Conservation (phyloP, 1,140 invertebrate genomes). For the Psix sp. region DNA sequence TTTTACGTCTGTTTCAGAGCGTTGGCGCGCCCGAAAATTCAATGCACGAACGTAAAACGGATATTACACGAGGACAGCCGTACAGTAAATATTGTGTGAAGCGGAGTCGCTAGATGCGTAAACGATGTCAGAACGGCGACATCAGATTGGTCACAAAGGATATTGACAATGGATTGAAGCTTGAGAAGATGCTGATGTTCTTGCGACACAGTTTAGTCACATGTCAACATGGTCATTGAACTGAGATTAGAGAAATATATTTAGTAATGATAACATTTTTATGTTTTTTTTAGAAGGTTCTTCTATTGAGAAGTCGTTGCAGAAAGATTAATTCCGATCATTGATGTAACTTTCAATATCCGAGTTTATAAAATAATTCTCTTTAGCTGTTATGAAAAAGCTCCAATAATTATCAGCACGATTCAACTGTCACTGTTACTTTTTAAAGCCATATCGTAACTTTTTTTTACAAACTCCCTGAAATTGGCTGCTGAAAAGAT, state of each 20-base stretch:
- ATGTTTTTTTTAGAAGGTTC: too few species aligned
- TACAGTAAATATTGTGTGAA: slow-evolving; percentile 51
- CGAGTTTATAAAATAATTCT: slow-evolving; percentile 46
- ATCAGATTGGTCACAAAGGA: slow-evolving; percentile 56
- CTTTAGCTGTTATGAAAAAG: slow-evolving; percentile 9
- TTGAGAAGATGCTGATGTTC: slow-evolving; percentile 58
- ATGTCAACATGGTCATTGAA: slow-evolving; percentile 46
- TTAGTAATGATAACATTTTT: too few species aligned
- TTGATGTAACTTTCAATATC: slow-evolving; percentile 30
- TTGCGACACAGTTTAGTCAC: slow-evolving; percentile 28
- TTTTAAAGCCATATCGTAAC: too few species aligned
- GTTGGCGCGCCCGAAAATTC: slow-evolving; percentile 52
- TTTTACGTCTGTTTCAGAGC: slow-evolving; percentile 59
- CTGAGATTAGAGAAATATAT: too few species aligned
- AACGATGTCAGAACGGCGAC: slow-evolving; percentile 49
- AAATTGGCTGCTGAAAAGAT: too few species aligned
- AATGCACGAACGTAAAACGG: slow-evolving; percentile 62
- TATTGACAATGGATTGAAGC: slow-evolving; percentile 58
- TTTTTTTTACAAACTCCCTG: too few species aligned
- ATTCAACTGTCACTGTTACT: slow-evolving; percentile 13
- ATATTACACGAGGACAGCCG: slow-evolving; percentile 57
- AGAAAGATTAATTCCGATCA: slow-evolving; percentile 32
- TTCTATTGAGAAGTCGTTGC: slow-evolving; percentile 25
- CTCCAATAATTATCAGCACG: slow-evolving; percentile 29
- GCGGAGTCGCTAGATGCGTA: slow-evolving; percentile 51